Conservation (phyloP, 2,113 vertebrate genomes). For the Tragelaphus buxtoni region DNA sequence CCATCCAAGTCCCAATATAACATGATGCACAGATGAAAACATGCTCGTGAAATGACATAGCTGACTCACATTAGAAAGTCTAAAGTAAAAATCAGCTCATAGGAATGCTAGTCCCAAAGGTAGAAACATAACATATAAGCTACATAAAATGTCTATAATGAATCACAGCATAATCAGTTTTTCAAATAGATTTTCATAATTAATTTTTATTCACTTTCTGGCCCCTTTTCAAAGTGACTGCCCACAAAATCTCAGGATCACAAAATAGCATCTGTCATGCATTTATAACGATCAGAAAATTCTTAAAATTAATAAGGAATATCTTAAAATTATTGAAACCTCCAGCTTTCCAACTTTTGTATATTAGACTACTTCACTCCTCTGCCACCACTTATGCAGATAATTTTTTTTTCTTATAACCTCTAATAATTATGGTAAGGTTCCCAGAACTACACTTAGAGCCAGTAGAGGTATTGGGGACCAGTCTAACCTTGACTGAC, state of each 20-base stretch:
- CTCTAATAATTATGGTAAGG: background rate
- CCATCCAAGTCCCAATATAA: slow-evolving; percentile 53
- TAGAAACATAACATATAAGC: slow-evolving; percentile 19
- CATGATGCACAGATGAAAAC: background rate
- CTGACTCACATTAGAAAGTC: background rate
- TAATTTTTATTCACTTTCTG: slow-evolving; percentile 39
- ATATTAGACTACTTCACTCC: background rate
- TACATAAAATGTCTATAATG: background rate
- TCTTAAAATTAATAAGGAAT: slow-evolving; percentile 8
- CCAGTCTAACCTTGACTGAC: background rate
- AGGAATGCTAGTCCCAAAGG: slow-evolving; percentile 28
- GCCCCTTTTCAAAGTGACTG: slow-evolving; percentile 6
- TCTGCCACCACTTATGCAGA: background rate
- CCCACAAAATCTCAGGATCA: slow-evolving; percentile 7
- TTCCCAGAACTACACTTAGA: background rate
- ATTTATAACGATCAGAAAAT: slow-evolving; percentile 8
- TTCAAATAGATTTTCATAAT: slow-evolving; percentile 42
- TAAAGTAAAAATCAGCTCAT: slow-evolving; percentile 28
- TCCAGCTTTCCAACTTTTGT: background rate
- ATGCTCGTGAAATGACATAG: background rate
- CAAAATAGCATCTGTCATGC: background rate
- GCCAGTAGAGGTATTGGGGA: background rate
- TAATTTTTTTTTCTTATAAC: slow-evolving; percentile 1
- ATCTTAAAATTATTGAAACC: slow-evolving; percentile 9
- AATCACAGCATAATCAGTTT: background rate